Percentiles rank a stretch among this genome's conserved stretches.
phyloP scores from a whole-genome alignment of 2,113 vertebrate species.

The cat (Felis catus) region DNA sequence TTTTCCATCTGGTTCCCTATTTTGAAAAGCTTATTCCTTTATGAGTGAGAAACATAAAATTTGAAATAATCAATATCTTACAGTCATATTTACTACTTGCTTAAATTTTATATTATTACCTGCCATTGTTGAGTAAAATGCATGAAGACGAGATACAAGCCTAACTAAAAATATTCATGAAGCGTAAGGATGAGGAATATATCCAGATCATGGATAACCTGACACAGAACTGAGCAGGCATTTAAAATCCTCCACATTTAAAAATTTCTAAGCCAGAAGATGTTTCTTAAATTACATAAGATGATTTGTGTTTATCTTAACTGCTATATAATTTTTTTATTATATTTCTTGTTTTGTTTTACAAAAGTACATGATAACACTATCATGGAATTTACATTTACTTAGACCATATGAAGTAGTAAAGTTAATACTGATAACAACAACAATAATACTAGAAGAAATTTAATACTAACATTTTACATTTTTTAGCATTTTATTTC shows the following conservation, averaged over 20 bases:
- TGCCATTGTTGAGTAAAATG: conserved; percentile 63
- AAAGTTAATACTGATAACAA: neutral
- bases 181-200: neutral
- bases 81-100: conserved; percentile 51
- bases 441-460: neutral
- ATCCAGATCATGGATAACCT: neutral
- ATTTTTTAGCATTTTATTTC: neutral
- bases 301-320: neutral
- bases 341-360: neutral
- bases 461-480: neutral
- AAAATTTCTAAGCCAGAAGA: neutral
- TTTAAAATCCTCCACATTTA: neutral
- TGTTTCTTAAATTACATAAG: neutral
- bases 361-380: neutral
- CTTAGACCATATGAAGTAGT: conserved; percentile 9
- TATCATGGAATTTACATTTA: conserved; percentile 21
- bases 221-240: neutral
- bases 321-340: conserved; percentile 63
- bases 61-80: conserved; percentile 48
- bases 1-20: conserved; percentile 56
- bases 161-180: neutral
- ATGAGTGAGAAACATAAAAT: conserved; percentile 55
- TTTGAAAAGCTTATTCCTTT: conserved; percentile 71
- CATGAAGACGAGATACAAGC: neutral
- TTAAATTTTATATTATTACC: conserved; percentile 42